Evolutionary conservation across 1,140 invertebrate genomes (phyloP), one percentile per base, ranked within the genome.

Genomic region (Drosophila carrolli): DNA sequence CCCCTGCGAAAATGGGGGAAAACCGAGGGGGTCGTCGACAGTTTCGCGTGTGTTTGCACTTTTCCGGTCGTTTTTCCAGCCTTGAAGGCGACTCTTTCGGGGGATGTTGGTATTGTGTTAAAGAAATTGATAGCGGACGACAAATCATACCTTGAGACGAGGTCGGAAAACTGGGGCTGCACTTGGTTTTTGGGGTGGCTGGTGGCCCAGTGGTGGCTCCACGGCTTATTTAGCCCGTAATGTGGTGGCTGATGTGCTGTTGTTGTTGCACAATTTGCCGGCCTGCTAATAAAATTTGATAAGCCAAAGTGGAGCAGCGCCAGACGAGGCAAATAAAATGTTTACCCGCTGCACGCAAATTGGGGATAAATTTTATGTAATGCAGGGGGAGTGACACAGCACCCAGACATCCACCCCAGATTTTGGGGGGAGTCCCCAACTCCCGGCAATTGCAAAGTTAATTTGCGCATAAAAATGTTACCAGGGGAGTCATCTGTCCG

Each of bases 11-110:
- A 19, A 53, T 32, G 41, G 27, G 35, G 48, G 41, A 29, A 40
- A 44, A n/a, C 4, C 37, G 19, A 38, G 46, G 46, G 47, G 35
- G 58, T 57, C 79, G 72, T 67, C 78, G 76, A 82, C 79, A 77
- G 72, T 88, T 88, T 88, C 84, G 83, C 83, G 83, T 88, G 83
- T 88, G 83, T 88, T 88, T 88, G 83, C 83, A 88, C 79, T 89
- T 88, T 88, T 88, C 83, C 79, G 76, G 63, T 72, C 65, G 80
- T 70, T 80, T 89, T 89, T 84, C 79, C 81, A 70, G 70, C 70
- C 29, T 32, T 32, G 5, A 7, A 32, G 29, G 29, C 29, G 29
- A 32, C 29, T 32, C 29, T 32, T 59, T 40, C 14, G 47, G 60
- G 60, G 80, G 77, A 66, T 77, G 56, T 82, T 85, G 53, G 54